phyloP scores from a whole-genome alignment of 2,113 vertebrate genomes.

The Madoqua kirkii region DNA sequence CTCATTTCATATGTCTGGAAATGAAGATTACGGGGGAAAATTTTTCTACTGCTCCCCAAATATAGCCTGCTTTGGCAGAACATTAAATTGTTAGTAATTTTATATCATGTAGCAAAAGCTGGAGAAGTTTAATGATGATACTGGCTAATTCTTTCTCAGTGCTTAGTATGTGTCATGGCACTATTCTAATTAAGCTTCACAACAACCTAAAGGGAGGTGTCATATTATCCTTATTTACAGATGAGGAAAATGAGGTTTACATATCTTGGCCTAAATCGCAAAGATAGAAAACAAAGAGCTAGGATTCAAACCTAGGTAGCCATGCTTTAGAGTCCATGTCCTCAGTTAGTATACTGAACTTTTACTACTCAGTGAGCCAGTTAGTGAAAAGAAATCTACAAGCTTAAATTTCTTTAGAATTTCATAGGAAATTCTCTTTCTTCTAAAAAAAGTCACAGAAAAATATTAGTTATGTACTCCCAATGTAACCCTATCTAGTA shows the following conservation, averaged over 20 bases:
- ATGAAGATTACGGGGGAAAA: neutral
- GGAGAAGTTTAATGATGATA: slow-evolving; percentile 34
- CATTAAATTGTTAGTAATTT: slow-evolving; percentile 17
- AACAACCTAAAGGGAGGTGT: neutral
- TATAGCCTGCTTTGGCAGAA: neutral
- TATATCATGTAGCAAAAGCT: slow-evolving; percentile 5
- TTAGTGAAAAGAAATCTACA: neutral
- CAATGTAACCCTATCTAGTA: neutral
- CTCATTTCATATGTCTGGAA: neutral
- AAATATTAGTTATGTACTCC: neutral
- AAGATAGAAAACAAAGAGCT: neutral
- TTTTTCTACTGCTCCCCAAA: neutral
- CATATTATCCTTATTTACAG: neutral
- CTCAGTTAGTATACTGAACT: neutral
- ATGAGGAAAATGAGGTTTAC: neutral
- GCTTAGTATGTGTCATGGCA: neutral
- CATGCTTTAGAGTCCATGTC: neutral
- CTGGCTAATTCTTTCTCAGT: neutral
- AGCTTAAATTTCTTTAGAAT: neutral
- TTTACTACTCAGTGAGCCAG: neutral
- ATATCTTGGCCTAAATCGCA: neutral
- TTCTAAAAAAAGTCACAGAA: neutral
- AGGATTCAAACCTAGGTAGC: neutral
- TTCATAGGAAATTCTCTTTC: slow-evolving; percentile 26
- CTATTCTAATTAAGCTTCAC: slow-evolving; percentile 5